These are phyloP conservation scores for Pygocentrus nattereri DNA, from an alignment of 2,797 vertebrate species.

Conservation along the genomic window DNA sequence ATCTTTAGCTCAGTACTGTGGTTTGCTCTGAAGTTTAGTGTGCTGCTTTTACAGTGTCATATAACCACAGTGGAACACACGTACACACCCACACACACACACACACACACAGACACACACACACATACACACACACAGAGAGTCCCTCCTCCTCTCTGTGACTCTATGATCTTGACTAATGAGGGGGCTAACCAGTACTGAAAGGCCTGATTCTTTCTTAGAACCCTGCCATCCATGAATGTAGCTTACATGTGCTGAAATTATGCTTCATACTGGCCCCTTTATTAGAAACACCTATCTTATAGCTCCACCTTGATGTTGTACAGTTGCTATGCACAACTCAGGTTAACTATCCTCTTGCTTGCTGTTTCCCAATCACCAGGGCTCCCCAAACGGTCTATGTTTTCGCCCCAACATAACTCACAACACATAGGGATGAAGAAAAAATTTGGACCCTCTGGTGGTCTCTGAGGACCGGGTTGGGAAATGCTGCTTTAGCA, in stretches of 20 bases:
- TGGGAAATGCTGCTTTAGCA: too few relatives aligned
- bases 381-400: too few relatives aligned
- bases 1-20: constrained; percentile 26
- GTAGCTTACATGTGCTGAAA: neutral
- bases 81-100: constrained; percentile 27
- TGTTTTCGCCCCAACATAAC: too few relatives aligned
- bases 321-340: neutral
- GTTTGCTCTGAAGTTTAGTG: constrained; percentile 1
- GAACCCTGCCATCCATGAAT: neutral
- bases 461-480: too few relatives aligned
- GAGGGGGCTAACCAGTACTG: constrained; percentile 21
- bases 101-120: neutral
- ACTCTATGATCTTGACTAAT: constrained; percentile 19
- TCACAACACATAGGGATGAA: too few relatives aligned
- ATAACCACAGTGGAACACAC: constrained; percentile 23
- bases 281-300: neutral
- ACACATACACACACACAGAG: neutral
- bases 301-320: neutral
- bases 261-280: neutral
- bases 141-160: neutral
- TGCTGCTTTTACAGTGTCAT: constrained; percentile 27
- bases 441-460: too few relatives aligned
- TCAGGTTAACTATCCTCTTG: too few relatives aligned
- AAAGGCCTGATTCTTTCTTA: constrained; percentile 5
- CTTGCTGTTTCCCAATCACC: too few relatives aligned